Evolutionary conservation across 1,140 invertebrate genomes (phyloP), one percentile per base, ranked within the genome.

Genomic region (Sminthurides bifidus): DNA sequence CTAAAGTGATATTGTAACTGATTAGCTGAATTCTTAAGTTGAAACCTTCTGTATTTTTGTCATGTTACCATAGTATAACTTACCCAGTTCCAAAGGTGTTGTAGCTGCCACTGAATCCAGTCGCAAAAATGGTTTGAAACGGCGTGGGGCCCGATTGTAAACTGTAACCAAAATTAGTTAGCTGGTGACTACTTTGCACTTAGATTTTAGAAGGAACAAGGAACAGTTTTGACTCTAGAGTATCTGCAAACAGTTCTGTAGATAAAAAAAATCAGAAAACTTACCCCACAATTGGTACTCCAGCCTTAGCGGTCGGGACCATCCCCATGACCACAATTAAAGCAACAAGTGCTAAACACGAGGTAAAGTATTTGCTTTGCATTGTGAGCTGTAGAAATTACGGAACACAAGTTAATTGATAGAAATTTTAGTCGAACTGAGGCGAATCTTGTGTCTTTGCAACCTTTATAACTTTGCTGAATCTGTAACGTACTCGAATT

Each of bases 61-160:
- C n/a, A n/a, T n/a, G n/a, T n/a, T n/a, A n/a, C n/a, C n/a, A n/a
- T n/a, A n/a, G n/a, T n/a, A 10, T 8, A 8, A 33, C 44, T 48
- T 29, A 59, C 58, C 58, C 58, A 8, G 58, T 51, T 5, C 58
- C 58, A 35, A 52, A 60, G n/a, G 58, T 60, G 37, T 60, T 60
- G 33, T 56, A 60, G 31, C 38, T 48, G 21, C 58, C 58, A 52
- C 31, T 35, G 38, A 60, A 60, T 38, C 58, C 58, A 8, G 58
- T 60, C 5, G 58, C 58, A 35, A 60, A 60, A 24, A 60, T 15
- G 3, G 46, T 29, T 35, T 60, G 58, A 26, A 60, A 60, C 31
- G 58, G 58, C 30, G 58, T 60, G 1, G 58, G 58, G n/a, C 58
- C 58, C 17, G 38, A 56, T 49, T 56, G 27, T 1, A 54, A 35